Conservation (phyloP, 2,113 vertebrate genomes). For the Riparia riparia region DNA sequence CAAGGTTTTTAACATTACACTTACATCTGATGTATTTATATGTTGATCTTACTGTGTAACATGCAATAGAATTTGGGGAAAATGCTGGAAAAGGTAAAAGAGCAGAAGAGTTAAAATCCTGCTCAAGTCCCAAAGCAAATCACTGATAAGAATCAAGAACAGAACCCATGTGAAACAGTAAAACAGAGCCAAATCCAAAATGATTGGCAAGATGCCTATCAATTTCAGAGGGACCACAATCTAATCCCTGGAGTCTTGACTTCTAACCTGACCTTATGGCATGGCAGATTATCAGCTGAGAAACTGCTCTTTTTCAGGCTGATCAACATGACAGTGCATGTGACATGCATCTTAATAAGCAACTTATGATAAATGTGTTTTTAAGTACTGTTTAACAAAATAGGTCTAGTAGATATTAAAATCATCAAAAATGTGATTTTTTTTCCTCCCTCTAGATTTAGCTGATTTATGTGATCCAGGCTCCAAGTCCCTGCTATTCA, state of each 20-base stretch:
- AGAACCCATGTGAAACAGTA: conserved; percentile 6
- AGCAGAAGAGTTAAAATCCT: not conserved
- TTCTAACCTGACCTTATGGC: conserved; percentile 24
- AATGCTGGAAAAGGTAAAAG: not conserved
- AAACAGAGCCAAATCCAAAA: conserved; percentile 1
- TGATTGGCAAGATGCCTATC: conserved; percentile 16
- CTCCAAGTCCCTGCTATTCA: not conserved
- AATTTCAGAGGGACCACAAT: conserved; percentile 20
- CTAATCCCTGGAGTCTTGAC: conserved; percentile 11
- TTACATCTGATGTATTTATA: not conserved
- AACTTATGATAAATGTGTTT: not conserved
- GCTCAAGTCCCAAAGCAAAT: not conserved
- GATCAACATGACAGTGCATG: not conserved
- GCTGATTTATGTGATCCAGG: not conserved
- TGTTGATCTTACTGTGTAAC: not conserved
- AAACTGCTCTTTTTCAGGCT: not conserved
- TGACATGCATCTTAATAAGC: not conserved
- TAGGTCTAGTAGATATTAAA: not conserved
- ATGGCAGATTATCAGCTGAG: conserved; percentile 33
- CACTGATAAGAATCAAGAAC: not conserved
- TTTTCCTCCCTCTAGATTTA: not conserved
- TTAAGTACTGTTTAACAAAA: conserved; percentile 8
- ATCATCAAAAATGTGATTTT: not conserved
- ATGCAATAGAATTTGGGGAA: not conserved
- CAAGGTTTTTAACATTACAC: not conserved